Evolutionary conservation across 2,113 vertebrate species (phyloP).

Genomic region (Rhinopomastus cyanomelas): DNA sequence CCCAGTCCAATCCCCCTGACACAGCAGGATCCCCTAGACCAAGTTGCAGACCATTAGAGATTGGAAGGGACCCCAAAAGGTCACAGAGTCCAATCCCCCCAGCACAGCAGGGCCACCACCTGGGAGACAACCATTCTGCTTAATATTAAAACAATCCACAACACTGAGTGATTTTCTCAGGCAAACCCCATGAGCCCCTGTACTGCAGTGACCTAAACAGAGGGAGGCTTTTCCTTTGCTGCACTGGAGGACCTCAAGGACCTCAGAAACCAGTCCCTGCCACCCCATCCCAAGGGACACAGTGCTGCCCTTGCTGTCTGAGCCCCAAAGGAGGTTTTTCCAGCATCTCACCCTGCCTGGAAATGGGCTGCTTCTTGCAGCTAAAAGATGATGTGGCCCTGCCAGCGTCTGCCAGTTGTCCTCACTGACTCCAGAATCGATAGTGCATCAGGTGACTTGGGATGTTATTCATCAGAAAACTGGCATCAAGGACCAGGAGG

Average conservation of each 20-base stretch:
- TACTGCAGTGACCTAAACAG: background rate
- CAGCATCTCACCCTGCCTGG: background rate
- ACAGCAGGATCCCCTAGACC: too few species aligned
- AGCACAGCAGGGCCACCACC: too few species aligned
- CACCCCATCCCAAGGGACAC: background rate
- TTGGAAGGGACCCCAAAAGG: too few species aligned
- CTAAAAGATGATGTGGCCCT: background rate
- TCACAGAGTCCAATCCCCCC: too few species aligned
- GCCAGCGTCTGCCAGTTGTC: conserved; percentile 40
- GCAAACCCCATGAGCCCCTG: background rate
- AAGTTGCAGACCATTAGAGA: too few species aligned
- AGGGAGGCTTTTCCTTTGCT: background rate
- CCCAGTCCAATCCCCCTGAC: too few species aligned
- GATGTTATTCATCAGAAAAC: conserved; percentile 63
- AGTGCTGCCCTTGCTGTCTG: rapidly evolving
- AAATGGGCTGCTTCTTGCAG: background rate
- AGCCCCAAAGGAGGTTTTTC: background rate
- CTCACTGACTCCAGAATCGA: conserved; percentile 55
- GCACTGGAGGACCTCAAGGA: rapidly evolving
- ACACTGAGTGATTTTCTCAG: background rate
- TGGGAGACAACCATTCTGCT: background rate
- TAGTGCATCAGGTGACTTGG: conserved; percentile 59
- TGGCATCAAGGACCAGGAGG: conserved; percentile 28
- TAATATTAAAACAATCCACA: background rate
- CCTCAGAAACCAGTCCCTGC: background rate